These are phyloP conservation scores for Channa striata DNA, from an alignment of 2,797 vertebrate species.

Conservation along the genomic window DNA sequence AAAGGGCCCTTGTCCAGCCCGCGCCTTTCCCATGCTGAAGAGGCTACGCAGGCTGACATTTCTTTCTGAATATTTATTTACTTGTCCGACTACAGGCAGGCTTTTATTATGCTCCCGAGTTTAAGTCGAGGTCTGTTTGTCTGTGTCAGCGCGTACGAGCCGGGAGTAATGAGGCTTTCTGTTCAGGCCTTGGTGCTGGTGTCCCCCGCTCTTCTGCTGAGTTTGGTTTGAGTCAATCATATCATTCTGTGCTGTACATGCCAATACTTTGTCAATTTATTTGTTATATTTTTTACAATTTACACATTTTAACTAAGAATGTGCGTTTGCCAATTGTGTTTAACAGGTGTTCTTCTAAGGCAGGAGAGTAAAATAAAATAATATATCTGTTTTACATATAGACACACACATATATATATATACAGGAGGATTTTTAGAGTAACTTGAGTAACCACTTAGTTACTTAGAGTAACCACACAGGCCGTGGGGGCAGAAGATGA, in stretches of 20 bases:
- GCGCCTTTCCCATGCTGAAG: slow-evolving; percentile 80
- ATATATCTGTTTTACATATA: too few relatives aligned
- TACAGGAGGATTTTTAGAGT: too few relatives aligned
- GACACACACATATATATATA: too few relatives aligned
- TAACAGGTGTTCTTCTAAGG: too few relatives aligned
- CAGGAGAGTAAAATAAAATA: too few relatives aligned
- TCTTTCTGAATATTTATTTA: slow-evolving; percentile 78
- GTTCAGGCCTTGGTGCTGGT: slow-evolving; percentile 3
- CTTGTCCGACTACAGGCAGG: slow-evolving; percentile 60
- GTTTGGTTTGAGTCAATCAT: background rate
- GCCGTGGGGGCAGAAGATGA: background rate
- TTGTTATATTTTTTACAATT: too few relatives aligned
- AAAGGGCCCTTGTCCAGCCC: slow-evolving; percentile 80
- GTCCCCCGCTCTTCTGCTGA: background rate
- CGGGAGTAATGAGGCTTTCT: slow-evolving; percentile 25
- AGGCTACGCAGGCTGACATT: slow-evolving; percentile 73
- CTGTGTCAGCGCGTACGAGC: slow-evolving; percentile 23
- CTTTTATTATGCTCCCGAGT: slow-evolving; percentile 58
- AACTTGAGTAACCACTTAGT: too few relatives aligned
- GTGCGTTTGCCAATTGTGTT: too few relatives aligned
- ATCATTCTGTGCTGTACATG: background rate
- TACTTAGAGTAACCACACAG: too few relatives aligned
- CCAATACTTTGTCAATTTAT: too few relatives aligned
- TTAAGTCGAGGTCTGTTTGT: slow-evolving; percentile 45
- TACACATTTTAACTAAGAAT: too few relatives aligned